These are phyloP conservation scores for Aphaenogaster rudis DNA, from an alignment of 1,140 invertebrate genomes.

Conservation along the genomic window DNA sequence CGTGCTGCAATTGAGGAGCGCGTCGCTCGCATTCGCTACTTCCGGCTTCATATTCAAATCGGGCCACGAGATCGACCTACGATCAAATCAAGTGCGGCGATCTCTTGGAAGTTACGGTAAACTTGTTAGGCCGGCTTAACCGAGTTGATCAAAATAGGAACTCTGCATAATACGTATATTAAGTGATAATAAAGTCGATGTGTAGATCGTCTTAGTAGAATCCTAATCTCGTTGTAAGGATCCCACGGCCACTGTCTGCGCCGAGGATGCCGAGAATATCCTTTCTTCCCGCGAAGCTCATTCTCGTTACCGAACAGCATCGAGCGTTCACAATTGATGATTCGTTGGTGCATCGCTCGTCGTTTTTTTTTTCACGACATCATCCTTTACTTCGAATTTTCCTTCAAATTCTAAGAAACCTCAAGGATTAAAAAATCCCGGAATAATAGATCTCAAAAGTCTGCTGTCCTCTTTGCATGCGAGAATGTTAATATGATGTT, in stretches of 20 bases:
- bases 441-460: not conserved
- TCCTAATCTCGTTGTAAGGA: not conserved
- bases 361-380: not conserved
- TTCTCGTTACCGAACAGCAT: not conserved
- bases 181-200: not conserved
- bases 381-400: not conserved
- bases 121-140: not conserved
- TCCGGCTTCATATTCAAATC: constrained; percentile 18
- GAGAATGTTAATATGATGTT: not conserved
- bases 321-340: not conserved
- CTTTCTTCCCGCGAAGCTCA: not conserved
- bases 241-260: not conserved
- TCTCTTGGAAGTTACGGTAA: not conserved
- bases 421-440: not conserved
- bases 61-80: not conserved
- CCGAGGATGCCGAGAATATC: not conserved
- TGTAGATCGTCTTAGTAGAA: not conserved
- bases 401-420: not conserved
- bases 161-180: not conserved
- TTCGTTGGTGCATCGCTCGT: not conserved
- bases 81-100: constrained; percentile 2
- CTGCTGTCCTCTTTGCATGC: not conserved
- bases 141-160: not conserved
- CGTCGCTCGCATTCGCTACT: constrained; percentile 6
- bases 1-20: constrained; percentile 28